phyloP scores from a whole-genome alignment of 2,113 vertebrate species.

The Gulo gulo region DNA sequence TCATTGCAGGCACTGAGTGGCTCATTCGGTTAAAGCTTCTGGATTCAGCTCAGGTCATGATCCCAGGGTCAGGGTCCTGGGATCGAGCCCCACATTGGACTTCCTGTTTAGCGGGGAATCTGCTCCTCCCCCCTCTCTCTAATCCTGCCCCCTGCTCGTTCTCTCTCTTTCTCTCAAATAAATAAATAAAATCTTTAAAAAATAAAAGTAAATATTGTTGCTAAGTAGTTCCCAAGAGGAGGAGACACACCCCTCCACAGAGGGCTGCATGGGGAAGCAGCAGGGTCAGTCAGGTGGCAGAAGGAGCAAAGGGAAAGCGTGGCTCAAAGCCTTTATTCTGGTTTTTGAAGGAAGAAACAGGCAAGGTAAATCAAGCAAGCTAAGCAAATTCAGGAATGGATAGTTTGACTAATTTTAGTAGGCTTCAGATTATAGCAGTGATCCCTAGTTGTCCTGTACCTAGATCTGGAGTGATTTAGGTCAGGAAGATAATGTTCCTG shows the following conservation, averaged over 20 bases:
- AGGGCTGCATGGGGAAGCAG: not conserved
- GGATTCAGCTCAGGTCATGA: not conserved
- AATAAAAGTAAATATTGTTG: not conserved
- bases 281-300: not conserved
- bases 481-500: no score
- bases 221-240: not conserved
- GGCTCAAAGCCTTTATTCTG: not conserved
- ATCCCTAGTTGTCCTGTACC: not conserved
- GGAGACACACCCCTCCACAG: no score
- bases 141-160: not conserved
- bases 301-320: not conserved
- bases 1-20: not conserved
- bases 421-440: not conserved
- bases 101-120: not conserved
- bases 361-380: not conserved
- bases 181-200: not conserved
- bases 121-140: not conserved
- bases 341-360: not conserved
- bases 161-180: not conserved
- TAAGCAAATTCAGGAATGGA: not conserved
- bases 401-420: not conserved
- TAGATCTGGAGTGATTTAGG: not conserved
- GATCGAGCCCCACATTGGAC: not conserved
- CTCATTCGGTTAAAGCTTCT: not conserved
- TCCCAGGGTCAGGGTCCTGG: not conserved